Evolutionary conservation across 1,140 invertebrate genomes (phyloP).

Genomic region (Idris sp.): DNA sequence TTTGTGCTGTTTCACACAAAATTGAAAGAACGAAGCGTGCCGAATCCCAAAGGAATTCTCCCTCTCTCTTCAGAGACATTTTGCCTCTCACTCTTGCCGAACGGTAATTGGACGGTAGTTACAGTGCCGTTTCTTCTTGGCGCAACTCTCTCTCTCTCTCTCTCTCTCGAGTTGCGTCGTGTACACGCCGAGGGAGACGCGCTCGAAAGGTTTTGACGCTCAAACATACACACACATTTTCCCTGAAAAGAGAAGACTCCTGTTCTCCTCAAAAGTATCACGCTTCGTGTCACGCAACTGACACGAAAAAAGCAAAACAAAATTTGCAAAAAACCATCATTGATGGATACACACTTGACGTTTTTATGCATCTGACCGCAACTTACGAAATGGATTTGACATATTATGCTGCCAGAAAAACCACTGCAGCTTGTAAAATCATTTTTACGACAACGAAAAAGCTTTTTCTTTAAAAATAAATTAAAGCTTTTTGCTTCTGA

Average conservation of each 20-base stretch:
- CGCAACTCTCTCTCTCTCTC: no score
- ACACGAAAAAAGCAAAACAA: no score
- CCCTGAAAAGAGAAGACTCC: no score
- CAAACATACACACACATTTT: no score
- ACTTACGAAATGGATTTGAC: no score
- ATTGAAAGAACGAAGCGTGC: conserved; percentile 60
- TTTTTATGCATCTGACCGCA: conserved; percentile 35
- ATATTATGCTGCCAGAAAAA: no score
- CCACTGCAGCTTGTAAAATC: no score
- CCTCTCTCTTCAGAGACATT: conserved; percentile 16
- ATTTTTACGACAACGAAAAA: no score
- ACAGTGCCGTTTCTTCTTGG: conserved; percentile 38
- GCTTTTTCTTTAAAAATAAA: no score
- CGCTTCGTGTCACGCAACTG: conserved; percentile 53
- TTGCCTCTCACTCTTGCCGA: conserved; percentile 32
- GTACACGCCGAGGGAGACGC: conserved; percentile 19
- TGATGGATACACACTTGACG: conserved; percentile 44
- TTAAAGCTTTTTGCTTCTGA: no score
- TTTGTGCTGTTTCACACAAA: conserved; percentile 42
- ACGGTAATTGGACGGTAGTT: conserved; percentile 59
- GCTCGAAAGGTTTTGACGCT: no score
- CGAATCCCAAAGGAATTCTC: conserved; percentile 37
- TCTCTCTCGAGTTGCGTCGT: conserved; percentile 35
- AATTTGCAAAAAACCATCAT: conserved; percentile 50
- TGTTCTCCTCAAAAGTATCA: conserved; percentile 55